Conservation (phyloP, 2,797 vertebrate genomes). For the Pipistrellus pipistrellus region DNA sequence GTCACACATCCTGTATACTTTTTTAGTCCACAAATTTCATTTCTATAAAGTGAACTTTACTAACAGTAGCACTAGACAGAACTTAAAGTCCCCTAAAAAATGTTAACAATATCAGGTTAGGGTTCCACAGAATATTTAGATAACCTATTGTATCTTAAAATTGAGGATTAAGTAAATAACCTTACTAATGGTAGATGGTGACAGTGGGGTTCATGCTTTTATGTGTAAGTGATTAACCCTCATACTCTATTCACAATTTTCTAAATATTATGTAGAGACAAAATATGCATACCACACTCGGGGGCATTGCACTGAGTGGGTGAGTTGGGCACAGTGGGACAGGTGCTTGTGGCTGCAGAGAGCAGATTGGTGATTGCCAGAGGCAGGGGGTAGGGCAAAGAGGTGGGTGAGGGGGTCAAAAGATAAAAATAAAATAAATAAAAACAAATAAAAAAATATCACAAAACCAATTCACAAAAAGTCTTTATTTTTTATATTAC, state of each 20-base stretch:
- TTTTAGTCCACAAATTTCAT: neutral
- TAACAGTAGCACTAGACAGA: neutral
- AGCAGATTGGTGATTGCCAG: neutral
- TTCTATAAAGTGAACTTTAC: neutral
- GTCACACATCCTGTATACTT: neutral
- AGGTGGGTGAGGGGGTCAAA: neutral
- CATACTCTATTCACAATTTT: neutral
- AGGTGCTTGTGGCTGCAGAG: neutral
- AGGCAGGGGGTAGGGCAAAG: neutral
- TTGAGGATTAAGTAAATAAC: neutral
- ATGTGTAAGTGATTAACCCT: neutral
- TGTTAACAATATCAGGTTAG: neutral
- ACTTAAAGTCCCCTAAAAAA: constrained; percentile 31
- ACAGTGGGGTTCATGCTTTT: neutral
- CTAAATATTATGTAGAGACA: neutral
- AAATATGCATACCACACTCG: neutral
- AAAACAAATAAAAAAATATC: neutral
- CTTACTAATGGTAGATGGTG: neutral
- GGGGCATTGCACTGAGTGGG: neutral
- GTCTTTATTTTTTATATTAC: neutral
- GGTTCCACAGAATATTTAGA: constrained; percentile 7
- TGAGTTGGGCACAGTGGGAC: no score
- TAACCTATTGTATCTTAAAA: neutral
- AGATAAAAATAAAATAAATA: neutral
- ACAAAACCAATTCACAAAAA: neutral